phyloP scores from a whole-genome alignment of 2,113 vertebrate species.

The Bambusicola thoracicus region DNA sequence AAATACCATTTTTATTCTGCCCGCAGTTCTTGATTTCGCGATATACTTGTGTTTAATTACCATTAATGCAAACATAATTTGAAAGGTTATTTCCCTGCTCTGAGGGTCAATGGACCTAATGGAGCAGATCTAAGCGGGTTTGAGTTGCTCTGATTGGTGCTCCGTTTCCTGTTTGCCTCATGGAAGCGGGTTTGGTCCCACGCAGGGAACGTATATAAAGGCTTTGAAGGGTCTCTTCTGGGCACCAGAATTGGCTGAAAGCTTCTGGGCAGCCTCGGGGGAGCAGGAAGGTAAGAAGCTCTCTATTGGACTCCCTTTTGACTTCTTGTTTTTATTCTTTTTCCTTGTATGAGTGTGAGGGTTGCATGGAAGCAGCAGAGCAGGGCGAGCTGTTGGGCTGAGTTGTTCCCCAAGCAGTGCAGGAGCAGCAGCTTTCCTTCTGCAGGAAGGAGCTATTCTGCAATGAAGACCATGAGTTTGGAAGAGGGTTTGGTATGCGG shows the following conservation, averaged over 20 bases:
- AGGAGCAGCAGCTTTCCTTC: rapidly evolving
- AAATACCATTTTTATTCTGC: background rate
- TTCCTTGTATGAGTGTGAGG: background rate
- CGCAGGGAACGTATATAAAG: background rate
- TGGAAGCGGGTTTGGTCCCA: background rate
- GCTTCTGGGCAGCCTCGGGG: background rate
- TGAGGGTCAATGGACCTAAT: conserved; percentile 32
- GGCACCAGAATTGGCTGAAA: background rate
- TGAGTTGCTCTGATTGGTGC: conserved; percentile 41
- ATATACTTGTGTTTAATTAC: conserved; percentile 46
- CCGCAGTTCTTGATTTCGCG: background rate
- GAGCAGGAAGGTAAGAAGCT: conserved; percentile 35
- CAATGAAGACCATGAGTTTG: rapidly evolving
- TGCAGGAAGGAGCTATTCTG: background rate
- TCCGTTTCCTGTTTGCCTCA: conserved; percentile 52
- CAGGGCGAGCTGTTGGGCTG: background rate
- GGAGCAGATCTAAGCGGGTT: conserved; percentile 55
- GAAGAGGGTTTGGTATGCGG: rapidly evolving
- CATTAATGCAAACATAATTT: conserved; percentile 61
- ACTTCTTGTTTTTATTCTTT: background rate
- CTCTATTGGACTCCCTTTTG: background rate
- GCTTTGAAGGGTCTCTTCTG: background rate
- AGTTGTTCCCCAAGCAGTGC: background rate
- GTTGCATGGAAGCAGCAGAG: background rate
- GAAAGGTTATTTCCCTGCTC: conserved; percentile 57